Conservation (phyloP, 1,140 invertebrate genomes). For the Drosophila elegans region DNA sequence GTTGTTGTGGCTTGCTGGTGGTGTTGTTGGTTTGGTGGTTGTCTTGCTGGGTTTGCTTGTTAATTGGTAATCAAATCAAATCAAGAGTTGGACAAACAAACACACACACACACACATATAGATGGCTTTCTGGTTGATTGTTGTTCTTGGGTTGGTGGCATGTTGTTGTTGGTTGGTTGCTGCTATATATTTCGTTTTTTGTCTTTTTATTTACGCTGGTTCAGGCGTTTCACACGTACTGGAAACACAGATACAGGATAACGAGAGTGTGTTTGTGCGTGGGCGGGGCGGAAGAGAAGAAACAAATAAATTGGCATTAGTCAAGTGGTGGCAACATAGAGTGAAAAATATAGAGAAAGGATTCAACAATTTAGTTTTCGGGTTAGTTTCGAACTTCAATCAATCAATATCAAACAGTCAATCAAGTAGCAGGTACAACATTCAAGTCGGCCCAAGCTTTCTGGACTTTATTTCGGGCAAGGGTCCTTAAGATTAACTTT, state of each 20-base stretch:
- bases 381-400: slow-evolving; percentile 55
- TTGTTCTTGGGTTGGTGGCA: slow-evolving; percentile 50
- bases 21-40: slow-evolving; percentile 33
- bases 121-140: slow-evolving; percentile 47
- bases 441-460: slow-evolving; percentile 47
- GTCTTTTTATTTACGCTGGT: slow-evolving; percentile 85
- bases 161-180: slow-evolving; percentile 55
- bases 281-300: slow-evolving; percentile 46
- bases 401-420: slow-evolving; percentile 35
- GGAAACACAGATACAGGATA: slow-evolving; percentile 69
- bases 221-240: slow-evolving; percentile 85
- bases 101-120: slow-evolving; percentile 40
- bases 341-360: slow-evolving; percentile 19
- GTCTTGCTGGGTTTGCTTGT: slow-evolving; percentile 45
- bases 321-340: slow-evolving; percentile 47
- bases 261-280: slow-evolving; percentile 22
- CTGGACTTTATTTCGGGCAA: slow-evolving; percentile 14
- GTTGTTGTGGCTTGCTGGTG: slow-evolving; percentile 23
- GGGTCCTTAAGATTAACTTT: slow-evolving; percentile 17
- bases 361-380: slow-evolving; percentile 33
- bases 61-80: slow-evolving; percentile 54
- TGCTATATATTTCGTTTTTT: slow-evolving; percentile 40
- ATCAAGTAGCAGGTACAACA: slow-evolving; percentile 60
- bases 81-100: slow-evolving; percentile 54
- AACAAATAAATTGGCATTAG: slow-evolving; percentile 74